Conservation (phyloP, 1,140 invertebrate species). For the Anthonomus grandis region DNA sequence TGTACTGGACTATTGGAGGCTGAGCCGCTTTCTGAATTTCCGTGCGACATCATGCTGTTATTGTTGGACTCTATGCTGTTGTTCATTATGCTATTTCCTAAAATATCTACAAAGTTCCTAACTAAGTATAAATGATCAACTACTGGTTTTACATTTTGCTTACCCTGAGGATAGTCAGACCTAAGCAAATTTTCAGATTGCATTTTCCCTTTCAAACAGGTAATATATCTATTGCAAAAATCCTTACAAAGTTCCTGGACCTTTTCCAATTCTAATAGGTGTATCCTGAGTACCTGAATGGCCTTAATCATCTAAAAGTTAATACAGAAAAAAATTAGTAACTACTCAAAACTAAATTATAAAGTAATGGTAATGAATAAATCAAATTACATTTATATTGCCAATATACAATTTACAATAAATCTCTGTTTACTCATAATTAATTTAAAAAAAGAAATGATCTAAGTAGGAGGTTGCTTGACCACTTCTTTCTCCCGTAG, state of each 20-base stretch:
- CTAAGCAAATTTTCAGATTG: slow-evolving; percentile 87
- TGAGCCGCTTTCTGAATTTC: slow-evolving; percentile 47
- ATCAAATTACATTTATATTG: background rate
- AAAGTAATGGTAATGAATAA: too few species aligned
- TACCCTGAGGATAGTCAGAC: slow-evolving; percentile 65
- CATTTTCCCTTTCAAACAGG: slow-evolving; percentile 94
- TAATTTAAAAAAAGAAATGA: too few species aligned
- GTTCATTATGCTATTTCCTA: slow-evolving; percentile 34
- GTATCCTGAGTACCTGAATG: slow-evolving; percentile 94
- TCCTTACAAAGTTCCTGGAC: slow-evolving; percentile 96
- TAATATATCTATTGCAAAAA: slow-evolving; percentile 95
- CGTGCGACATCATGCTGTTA: slow-evolving; percentile 45
- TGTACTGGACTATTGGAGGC: slow-evolving; percentile 48
- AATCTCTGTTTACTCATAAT: too few species aligned
- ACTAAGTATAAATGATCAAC: background rate
- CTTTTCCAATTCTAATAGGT: slow-evolving; percentile 92
- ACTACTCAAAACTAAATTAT: too few species aligned
- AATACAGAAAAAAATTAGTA: background rate
- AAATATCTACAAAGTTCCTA: slow-evolving; percentile 30
- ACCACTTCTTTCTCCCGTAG: too few species aligned
- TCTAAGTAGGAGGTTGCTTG: too few species aligned
- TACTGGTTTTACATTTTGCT: background rate
- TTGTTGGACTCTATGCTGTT: slow-evolving; percentile 44
- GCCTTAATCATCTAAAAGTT: slow-evolving; percentile 89
- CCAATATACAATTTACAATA: too few species aligned